Evolutionary conservation across 2,797 vertebrate species (phyloP), one percentile per base, ranked within the genome.

Genomic region (Paedocypris micromegethes): DNA sequence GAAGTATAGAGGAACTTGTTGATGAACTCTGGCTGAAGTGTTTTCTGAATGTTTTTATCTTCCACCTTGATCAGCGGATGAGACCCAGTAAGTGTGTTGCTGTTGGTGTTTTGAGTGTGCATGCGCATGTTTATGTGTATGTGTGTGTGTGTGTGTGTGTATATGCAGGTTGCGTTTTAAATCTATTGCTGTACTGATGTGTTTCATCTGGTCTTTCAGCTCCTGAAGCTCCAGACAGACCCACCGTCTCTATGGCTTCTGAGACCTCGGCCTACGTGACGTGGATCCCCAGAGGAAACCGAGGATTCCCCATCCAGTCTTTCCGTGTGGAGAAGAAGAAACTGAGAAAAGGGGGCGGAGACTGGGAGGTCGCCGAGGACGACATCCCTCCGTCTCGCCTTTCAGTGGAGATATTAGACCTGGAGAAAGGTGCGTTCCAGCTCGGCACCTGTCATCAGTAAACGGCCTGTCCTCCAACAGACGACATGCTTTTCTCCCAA

Each of bases 221-320:
- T 81, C 97, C 97, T 1, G 97, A 99, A 85, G 97, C 97, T 61
- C 96, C 97, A 0, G 97, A 98, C 86, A 94, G 94, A 61, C 96
- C 97, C 75, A 99, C 97, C 0, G 94, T 99, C 81, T 97, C 97
- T 76, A 94, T 90, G 77, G 97, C 96, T 0, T 93, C 95, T 0
- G 96, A 98, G 80, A 98, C 94, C 0, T 99, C 97, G 0, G 94
- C 95, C 0, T 99, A 95, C 0, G 97, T 99, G 81, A 96, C 96
- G 4, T 99, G 97, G 97, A 99, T 99, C 79, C 97, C 97, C n/a
- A 92, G 96, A 0, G 95, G 95, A 7, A 99, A 98, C 3, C 91
- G 95, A 0, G 97, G 97, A 8, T 97, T 97, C 79, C 97, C 97
- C 3, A 97, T 98, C 85, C 94, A 96, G 81, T 95, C 92, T 0